phyloP scores from a whole-genome alignment of 2,797 vertebrate genomes.

The Malacoraja senta region DNA sequence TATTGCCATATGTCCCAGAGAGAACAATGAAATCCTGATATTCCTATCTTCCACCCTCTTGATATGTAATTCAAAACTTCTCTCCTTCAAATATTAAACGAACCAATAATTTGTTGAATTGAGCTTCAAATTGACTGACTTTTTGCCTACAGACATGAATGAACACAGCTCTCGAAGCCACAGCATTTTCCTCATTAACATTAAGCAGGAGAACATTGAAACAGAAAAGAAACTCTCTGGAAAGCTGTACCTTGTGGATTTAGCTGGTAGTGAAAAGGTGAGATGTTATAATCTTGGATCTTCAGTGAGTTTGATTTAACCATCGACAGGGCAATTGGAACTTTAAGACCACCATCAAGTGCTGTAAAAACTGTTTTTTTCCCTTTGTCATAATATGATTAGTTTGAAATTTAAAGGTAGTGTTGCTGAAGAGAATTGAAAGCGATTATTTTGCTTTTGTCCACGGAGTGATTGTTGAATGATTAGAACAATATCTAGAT shows the following conservation, averaged over 20 bases:
- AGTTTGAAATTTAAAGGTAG: neutral
- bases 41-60: neutral
- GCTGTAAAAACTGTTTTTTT: neutral
- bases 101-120: neutral
- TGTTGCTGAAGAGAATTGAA: neutral
- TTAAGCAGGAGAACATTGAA: constrained; percentile 92
- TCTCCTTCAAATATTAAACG: neutral
- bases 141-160: constrained; percentile 75
- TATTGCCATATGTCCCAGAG: too few relatives aligned
- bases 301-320: constrained; percentile 38
- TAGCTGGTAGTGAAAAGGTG: constrained; percentile 94
- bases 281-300: constrained; percentile 42
- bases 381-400: neutral
- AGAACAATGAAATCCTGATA: too few relatives aligned
- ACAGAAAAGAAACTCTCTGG: constrained; percentile 89
- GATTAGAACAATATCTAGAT: neutral
- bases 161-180: constrained; percentile 95
- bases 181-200: constrained; percentile 90
- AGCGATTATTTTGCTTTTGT: neutral
- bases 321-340: constrained; percentile 40
- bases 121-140: neutral
- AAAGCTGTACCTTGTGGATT: constrained; percentile 89
- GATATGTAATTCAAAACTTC: neutral
- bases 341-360: neutral
- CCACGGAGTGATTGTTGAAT: neutral